Base-by-base conservation (phyloP, 2,113 vertebrate genomes). In the Rafetus swinhoei region DNA sequence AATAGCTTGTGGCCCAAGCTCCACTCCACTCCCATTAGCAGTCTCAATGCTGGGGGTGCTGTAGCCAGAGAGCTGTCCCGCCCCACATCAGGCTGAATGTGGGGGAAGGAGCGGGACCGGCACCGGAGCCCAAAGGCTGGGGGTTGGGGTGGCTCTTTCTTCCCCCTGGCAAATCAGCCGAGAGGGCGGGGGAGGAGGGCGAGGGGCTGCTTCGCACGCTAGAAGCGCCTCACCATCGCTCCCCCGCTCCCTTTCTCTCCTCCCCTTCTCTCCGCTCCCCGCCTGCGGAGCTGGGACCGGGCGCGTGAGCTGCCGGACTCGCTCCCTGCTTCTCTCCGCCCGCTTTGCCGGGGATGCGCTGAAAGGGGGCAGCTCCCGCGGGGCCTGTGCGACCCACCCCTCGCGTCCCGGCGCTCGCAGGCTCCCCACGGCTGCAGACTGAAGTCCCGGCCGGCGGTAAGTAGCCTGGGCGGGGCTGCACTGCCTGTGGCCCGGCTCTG, bases 311-410 rank as follows among this genome's bases (percentile, higher is more conserved):
- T 1, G 39, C 39, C 24, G 53, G 84, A 62, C 19, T 79, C 86
- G 45, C 45, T 19, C 62, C 9, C 54, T 22, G 9, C 65, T 50
- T 18, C 59, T 7, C 45, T 5, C 32, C 1, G 24, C 81, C 19
- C 54, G 79, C 84, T 27, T 32, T 16, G 10, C n/a, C 56, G 76
- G 95, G 45, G 15, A 96, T 97, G 97, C 84, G 18, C 94, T 97
- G 94, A 97, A 53, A 35, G 81, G 54, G 53, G 81, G 57, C 72
- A 27, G 91, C 84, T 84, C 25, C 65, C 59, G 53, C 24, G 74
- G 59, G 74, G 59, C 50, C 83, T 45, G 35, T 5, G 60, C 32
- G 11, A 60, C 14, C 55, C 74, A 8, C 39, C 24, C 22, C 74
- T 25, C 74, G 35, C 35, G 18, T 45, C 74, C 74, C 39, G 2